phyloP scores from a whole-genome alignment of 1,140 invertebrate species.

The Rhagoletis zephyria region DNA sequence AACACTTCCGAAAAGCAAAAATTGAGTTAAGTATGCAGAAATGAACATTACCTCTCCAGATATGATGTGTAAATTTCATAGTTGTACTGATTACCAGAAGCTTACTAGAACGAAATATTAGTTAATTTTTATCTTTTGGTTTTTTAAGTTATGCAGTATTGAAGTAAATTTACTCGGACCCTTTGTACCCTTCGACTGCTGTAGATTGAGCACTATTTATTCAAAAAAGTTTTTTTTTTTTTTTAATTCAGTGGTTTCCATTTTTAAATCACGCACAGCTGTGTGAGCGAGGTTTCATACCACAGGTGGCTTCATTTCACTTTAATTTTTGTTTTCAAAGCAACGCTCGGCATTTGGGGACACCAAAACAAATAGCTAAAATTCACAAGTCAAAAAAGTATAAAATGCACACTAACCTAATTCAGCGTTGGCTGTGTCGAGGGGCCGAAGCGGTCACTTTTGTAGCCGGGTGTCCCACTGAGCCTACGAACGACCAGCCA shows the following conservation, averaged over 20 bases:
- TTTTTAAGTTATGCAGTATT: too few relatives aligned
- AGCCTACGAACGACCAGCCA: slow-evolving; percentile 13
- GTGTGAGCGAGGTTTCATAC: neutral
- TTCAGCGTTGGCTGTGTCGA: slow-evolving; percentile 7
- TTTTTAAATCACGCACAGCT: neutral
- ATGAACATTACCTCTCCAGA: too few relatives aligned
- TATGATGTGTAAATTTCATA: too few relatives aligned
- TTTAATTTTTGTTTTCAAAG: slow-evolving; percentile 12
- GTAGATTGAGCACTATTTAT: neutral
- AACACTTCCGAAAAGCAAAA: too few relatives aligned
- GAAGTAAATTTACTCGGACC: too few relatives aligned
- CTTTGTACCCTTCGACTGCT: too few relatives aligned
- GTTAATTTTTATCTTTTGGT: too few relatives aligned
- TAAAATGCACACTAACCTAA: slow-evolving; percentile 3
- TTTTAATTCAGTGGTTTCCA: neutral
- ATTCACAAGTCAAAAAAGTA: too few relatives aligned
- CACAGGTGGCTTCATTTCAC: slow-evolving; percentile 1
- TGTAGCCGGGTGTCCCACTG: neutral
- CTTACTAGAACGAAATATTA: too few relatives aligned
- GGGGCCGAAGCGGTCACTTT: neutral
- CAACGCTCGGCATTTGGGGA: neutral
- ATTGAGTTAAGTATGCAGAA: too few relatives aligned
- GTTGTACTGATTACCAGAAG: too few relatives aligned
- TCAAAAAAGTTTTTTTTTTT: too few relatives aligned
- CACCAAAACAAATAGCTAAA: slow-evolving; percentile 23